Percentiles rank a stretch among this genome's conserved stretches.
Conservation (phyloP, 64 coral and sea anemone genomes). For the Pocillopora verrucosa region DNA sequence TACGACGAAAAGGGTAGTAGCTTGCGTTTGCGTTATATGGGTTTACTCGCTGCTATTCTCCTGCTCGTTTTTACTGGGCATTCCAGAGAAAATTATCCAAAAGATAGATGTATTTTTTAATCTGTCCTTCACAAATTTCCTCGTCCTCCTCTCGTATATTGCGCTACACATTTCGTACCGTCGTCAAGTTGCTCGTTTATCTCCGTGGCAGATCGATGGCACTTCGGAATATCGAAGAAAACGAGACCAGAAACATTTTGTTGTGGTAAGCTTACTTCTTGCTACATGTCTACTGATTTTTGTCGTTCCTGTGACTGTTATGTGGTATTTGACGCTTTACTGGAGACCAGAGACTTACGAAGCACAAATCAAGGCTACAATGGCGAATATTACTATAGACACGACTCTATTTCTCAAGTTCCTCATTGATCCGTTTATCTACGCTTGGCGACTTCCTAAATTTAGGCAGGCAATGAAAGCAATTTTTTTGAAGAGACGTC, state of each 20-base stretch:
- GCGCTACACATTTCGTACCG: slow-evolving; percentile 54
- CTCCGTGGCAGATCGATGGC: not conserved
- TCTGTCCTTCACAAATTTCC: slow-evolving; percentile 36
- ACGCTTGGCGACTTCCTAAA: slow-evolving; percentile 61
- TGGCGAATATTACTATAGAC: slow-evolving; percentile 51
- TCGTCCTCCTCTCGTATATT: slow-evolving; percentile 58
- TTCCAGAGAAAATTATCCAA: slow-evolving; percentile 49
- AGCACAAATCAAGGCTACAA: slow-evolving; percentile 31
- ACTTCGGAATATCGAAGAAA: slow-evolving; percentile 10
- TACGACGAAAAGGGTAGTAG: slow-evolving; percentile 13
- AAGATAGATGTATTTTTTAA: slow-evolving; percentile 73
- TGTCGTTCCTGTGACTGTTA: slow-evolving; percentile 44
- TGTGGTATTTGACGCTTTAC: slow-evolving; percentile 71
- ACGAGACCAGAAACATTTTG: slow-evolving; percentile 48
- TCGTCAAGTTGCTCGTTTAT: slow-evolving; percentile 35
- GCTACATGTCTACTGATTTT: slow-evolving; percentile 61
- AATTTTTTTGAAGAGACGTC: slow-evolving; percentile 9
- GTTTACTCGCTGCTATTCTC: slow-evolving; percentile 56
- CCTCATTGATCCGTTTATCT: slow-evolving; percentile 78
- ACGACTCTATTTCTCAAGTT: slow-evolving; percentile 70
- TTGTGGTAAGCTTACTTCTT: slow-evolving; percentile 51
- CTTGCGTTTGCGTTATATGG: slow-evolving; percentile 47
- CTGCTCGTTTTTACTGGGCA: slow-evolving; percentile 41
- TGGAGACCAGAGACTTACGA: slow-evolving; percentile 20
- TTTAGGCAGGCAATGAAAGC: slow-evolving; percentile 46